These are phyloP conservation scores for Epinephelus awoara DNA, from an alignment of 2,797 vertebrate species.

Conservation along the genomic window DNA sequence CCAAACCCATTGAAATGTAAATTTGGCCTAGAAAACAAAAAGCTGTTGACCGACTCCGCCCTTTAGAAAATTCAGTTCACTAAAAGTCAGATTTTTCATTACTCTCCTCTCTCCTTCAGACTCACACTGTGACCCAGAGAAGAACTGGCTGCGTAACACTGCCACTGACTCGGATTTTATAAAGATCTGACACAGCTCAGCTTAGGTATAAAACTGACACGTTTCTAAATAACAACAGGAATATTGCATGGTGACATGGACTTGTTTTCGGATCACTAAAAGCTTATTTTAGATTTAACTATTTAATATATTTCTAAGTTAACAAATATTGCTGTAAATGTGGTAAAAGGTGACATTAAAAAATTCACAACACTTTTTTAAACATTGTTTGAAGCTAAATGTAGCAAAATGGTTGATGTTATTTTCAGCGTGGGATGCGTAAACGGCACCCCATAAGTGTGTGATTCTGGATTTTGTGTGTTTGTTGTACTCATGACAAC, in stretches of 20 bases:
- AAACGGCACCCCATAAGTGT: no score
- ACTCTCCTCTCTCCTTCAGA: conserved; percentile 4
- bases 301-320: no score
- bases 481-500: no score
- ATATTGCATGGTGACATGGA: not conserved
- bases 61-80: conserved; percentile 41
- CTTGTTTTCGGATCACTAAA: not conserved
- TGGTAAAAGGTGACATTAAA: no score
- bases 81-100: conserved; percentile 51
- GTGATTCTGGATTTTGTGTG: no score
- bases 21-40: conserved; percentile 58
- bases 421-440: no score
- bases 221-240: not conserved
- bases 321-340: no score
- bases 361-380: no score
- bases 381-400: no score
- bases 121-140: conserved; percentile 3
- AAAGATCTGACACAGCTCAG: not conserved
- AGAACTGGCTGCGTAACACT: not conserved
- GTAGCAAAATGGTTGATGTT: no score
- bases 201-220: not conserved
- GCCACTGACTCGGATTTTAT: not conserved
- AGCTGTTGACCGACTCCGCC: conserved; percentile 23
- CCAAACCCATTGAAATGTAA: conserved; percentile 65
- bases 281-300: no score